Base-by-base conservation (phyloP, 2,797 vertebrate genomes). In the Coccyzus lansbergi region DNA sequence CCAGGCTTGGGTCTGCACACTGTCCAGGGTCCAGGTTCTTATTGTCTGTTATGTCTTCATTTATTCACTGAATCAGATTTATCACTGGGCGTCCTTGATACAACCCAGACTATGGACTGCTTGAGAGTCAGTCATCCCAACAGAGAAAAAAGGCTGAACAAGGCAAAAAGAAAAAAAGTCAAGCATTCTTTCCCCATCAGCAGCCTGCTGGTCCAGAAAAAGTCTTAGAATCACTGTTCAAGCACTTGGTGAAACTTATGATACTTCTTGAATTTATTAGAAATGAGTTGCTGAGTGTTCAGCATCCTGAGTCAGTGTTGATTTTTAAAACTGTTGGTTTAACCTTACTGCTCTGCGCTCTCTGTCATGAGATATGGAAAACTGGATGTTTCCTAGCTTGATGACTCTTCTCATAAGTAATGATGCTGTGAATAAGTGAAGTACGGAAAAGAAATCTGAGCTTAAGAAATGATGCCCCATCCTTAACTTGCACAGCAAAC, bases 331-430 rank as follows among this genome's bases (percentile, higher is more conserved):
- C 28, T 70, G 21, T 20, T 56, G 53, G 12, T 95, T 49, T 67
- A 79, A 29, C 34, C 49, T 53, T 40, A 9, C 20, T 33, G 64
- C 58, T 82, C 75, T 84, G 29, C 29, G 51, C 28, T 88, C 40
- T 34, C 16, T 31, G 44, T 38, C 78, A 53, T 24, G 59, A 78
- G 84, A 59, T 83, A 31, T 76, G 70, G 90, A 85, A 91, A 46
- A 33, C 88, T 93, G 91, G 91, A 95, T 68, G 83, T 55, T 92
- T 91, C 38, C 62, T 83, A 90, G 8, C 63, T n/a, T 42, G 82
- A 65, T 91, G 84, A 58, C 91, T 91, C 29, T 9, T 72, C 82
- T 88, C 19, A 3, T 15, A 20, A 87, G 79, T 85, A 72, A 4
- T 53, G 80, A 88, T 9, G 67, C 77, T 70, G 69, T 28, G 67